A percentile compares a stretch with the other conserved stretches of the same genome.
These are phyloP conservation scores for Anoplophora glabripennis DNA, from an alignment of 1,140 invertebrate species.

Conservation along the genomic window DNA sequence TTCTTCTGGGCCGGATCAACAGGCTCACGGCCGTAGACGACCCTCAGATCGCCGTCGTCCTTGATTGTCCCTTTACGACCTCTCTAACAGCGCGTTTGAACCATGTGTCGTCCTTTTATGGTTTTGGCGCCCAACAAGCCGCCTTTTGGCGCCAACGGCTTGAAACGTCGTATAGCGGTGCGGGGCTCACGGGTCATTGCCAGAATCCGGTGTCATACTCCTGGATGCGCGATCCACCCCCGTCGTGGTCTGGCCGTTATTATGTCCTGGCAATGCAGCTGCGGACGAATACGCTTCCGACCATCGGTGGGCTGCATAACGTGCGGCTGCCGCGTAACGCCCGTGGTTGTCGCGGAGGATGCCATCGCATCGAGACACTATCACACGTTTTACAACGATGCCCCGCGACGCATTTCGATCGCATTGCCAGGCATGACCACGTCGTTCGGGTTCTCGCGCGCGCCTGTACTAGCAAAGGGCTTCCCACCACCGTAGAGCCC, in stretches of 20 bases:
- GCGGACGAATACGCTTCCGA: constrained; percentile 15
- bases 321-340: not conserved
- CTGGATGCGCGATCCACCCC: not conserved
- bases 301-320: not conserved
- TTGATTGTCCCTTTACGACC: no score
- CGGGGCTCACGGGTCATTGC: no score
- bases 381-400: constrained; percentile 29
- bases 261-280: constrained; percentile 22
- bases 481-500: no score
- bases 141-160: no score
- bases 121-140: no score
- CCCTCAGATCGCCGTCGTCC: not conserved
- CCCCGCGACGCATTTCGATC: constrained; percentile 10
- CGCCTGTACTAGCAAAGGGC: no score
- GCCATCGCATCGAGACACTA: constrained; percentile 12
- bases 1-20: not conserved
- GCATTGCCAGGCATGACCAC: constrained; percentile 24
- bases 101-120: no score
- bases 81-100: no score
- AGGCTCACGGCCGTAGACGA: not conserved
- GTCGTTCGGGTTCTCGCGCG: constrained; percentile 2
- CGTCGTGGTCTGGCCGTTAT: constrained; percentile 11
- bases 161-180: no score
- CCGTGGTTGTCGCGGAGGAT: constrained; percentile 11
- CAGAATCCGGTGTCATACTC: no score